Evolutionary conservation across 2,797 vertebrate genomes (phyloP), one percentile per base, ranked within the genome.

Genomic region (Jordanella pulchra): DNA sequence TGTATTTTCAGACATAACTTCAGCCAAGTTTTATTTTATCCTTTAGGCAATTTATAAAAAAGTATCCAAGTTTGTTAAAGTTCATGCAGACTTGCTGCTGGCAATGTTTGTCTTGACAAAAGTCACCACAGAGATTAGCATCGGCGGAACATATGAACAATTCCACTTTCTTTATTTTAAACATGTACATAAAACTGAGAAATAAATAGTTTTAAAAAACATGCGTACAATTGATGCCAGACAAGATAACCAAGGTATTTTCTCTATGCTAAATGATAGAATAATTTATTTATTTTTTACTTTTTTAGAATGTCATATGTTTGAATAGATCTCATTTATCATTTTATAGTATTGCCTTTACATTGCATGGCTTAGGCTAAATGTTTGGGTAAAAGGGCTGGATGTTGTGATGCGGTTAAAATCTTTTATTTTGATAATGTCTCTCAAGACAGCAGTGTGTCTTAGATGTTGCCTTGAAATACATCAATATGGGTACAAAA

Each of bases 181-280:
- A 25, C 30, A 32, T 50, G 17, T 73, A 71, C 18, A 21, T 18
- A 21, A 7, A 12, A 45, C 13, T 1, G 3, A 45, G 14, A 47
- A 47, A 13, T 3, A 47, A 15, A 15, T 47, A 48, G 18, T 25
- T 12, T 13, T 14, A 67, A 7, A 53, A 67, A 2, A 64, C 39
- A 68, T 60, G 61, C 32, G 79, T 18, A 70, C 6, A 69, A 47
- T n/a, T 70, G 67, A 65, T 55, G 32, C 35, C n/a, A 64, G 25
- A 15, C 56, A 17, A 42, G 11, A 50, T 6, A 50, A 18, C 17
- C 47, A 50, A 21, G 21, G 18, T 18, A 18, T 18, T 50, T 50
- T 50, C 17, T 50, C 17, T 50, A 18, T 50, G 47, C 47, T 21
- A 50, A 4, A 50, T 50, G 18, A 2, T 18, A 39, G 35, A 39